phyloP scores from a whole-genome alignment of 53 echinoderm and acorn worm species.

The Apostichopus leukothele region DNA sequence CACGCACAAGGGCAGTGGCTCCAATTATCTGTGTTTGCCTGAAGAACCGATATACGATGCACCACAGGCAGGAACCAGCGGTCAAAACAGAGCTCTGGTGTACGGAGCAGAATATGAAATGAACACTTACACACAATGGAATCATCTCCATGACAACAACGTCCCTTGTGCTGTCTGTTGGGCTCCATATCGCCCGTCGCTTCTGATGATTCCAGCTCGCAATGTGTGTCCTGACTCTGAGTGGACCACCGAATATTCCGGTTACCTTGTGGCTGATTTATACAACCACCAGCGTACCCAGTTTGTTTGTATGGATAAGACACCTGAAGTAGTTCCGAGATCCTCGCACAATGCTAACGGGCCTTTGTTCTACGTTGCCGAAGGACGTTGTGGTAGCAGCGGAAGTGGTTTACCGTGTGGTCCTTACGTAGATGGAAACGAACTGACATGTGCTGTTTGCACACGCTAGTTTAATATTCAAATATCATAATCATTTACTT shows the following conservation, averaged over 20 bases:
- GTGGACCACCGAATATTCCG: conserved; percentile 56
- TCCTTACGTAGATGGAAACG: too few species aligned
- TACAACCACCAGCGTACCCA: conserved; percentile 26
- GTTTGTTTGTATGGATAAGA: conserved; percentile 57
- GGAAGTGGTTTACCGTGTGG: too few species aligned
- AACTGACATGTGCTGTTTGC: too few species aligned
- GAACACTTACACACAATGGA: neutral
- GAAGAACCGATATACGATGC: conserved; percentile 45
- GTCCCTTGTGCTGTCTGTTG: conserved; percentile 53
- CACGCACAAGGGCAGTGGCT: conserved; percentile 43
- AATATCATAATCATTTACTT: too few species aligned
- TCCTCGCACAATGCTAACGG: conserved; percentile 47
- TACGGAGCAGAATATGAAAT: conserved; percentile 57
- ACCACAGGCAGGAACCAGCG: neutral
- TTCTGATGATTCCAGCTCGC: conserved; percentile 60
- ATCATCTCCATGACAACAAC: conserved; percentile 37
- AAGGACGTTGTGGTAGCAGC: conserved; percentile 35
- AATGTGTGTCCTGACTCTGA: conserved; percentile 49
- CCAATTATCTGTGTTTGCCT: conserved; percentile 55
- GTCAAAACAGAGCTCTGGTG: neutral
- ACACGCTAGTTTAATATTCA: too few species aligned
- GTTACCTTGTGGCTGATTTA: conserved; percentile 47
- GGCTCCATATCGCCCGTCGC: conserved; percentile 38
- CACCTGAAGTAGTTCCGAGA: conserved; percentile 36
- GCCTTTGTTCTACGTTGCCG: conserved; percentile 47